These are phyloP conservation scores for Hippocampus mohnikei DNA, from an alignment of 2,113 vertebrate species.

Conservation along the genomic window DNA sequence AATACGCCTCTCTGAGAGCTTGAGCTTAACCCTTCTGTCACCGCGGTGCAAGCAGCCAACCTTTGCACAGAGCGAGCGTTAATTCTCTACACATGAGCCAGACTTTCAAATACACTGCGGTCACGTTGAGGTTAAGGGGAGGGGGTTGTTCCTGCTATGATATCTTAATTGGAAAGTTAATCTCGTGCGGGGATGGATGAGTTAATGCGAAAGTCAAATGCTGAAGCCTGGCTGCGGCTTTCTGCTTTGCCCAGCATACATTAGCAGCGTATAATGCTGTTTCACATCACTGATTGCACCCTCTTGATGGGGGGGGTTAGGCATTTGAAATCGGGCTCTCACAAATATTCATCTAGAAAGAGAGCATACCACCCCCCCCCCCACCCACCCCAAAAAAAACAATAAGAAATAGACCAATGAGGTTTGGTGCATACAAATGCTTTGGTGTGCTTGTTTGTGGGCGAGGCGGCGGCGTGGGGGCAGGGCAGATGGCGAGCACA, in stretches of 20 bases:
- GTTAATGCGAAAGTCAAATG: conserved; percentile 27
- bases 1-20: conserved; percentile 58
- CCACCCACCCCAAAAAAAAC: too few relatives aligned
- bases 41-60: conserved; percentile 23
- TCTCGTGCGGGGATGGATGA: conserved; percentile 49
- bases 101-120: conserved; percentile 54
- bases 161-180: conserved; percentile 77
- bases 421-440: conserved; percentile 9
- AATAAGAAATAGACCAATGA: conserved; percentile 3
- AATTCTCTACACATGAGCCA: conserved; percentile 50
- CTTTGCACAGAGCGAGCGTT: conserved; percentile 49
- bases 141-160: conserved; percentile 59
- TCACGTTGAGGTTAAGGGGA: conserved; percentile 39
- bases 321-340: too few relatives aligned
- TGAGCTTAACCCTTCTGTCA: conserved; percentile 65
- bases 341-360: conserved; percentile 6
- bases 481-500: conserved; percentile 25
- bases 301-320: not conserved
- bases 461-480: conserved; percentile 3
- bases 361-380: not conserved
- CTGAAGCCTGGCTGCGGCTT: conserved; percentile 11
- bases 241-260: conserved; percentile 12
- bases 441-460: not conserved
- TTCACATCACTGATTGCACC: conserved; percentile 22
- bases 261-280: conserved; percentile 21